Evolutionary conservation across 2,113 vertebrate genomes (phyloP), one percentile per base, ranked within the genome.

Genomic region (Hemicordylus capensis): DNA sequence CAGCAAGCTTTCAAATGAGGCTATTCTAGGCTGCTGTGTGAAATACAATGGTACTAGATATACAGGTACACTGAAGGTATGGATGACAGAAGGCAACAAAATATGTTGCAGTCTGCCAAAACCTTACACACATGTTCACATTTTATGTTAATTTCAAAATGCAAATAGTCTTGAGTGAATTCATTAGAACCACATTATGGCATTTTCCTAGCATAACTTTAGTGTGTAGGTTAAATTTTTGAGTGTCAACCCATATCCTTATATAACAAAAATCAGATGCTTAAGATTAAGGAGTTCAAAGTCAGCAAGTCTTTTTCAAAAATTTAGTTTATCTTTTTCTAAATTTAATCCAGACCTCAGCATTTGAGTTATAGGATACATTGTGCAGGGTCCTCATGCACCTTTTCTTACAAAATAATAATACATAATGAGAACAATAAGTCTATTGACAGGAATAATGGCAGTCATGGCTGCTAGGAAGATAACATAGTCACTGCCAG

Each of bases 81-180:
- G 34, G 44, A 59, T 85, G 83, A 85, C 58, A 90, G 89, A 66
- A 91, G 58, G 73, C 92, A 89, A 78, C 89, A 92, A 94, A 95
- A 92, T 89, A 93, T 64, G 90, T 80, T 83, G 64, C 92, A 93
- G 87, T 89, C 86, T 93, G 83, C 78, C 2, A 0, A 94, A 93
- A 94, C 85, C 88, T 92, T 93, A 93, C 91, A 87, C 93, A 95
- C 90, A 96, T 93, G 92, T 90, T 91, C 90, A 88, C 76, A 93
- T 88, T 94, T 95, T 95, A 90, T 91, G 59, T 91, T 93, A 93
- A 92, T 89, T 94, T 94, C 91, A 92, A 89, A 94, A 81, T 86
- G 85, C 70, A 95, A 95, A 92, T 91, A 87, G 85, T 93, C 89
- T 94, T 75, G 66, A 92, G 76, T 89, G 92, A 94, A 93, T 93